Evolutionary conservation across 2,797 vertebrate genomes (phyloP).

Genomic region (Amphiprion clarkii): DNA sequence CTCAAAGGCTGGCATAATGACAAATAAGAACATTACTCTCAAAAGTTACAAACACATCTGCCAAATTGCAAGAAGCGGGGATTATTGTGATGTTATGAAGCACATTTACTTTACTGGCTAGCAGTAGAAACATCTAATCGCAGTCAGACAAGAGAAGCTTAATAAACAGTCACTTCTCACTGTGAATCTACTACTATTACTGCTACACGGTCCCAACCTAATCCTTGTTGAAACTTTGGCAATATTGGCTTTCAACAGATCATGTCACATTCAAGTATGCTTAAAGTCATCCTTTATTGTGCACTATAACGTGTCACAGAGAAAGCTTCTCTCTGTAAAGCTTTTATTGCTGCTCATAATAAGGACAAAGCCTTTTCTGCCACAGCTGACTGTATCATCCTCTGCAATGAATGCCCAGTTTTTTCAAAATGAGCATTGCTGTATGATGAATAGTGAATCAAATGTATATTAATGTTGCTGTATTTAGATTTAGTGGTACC

Average conservation of each 20-base stretch:
- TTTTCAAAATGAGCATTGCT: neutral
- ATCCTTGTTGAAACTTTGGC: neutral
- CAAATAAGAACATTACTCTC: neutral
- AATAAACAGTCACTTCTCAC: neutral
- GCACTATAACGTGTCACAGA: too few relatives aligned
- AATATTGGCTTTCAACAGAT: neutral
- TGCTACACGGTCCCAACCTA: neutral
- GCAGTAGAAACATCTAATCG: neutral
- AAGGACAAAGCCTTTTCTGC: neutral
- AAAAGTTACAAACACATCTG: neutral
- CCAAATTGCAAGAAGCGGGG: neutral
- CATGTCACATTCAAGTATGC: neutral
- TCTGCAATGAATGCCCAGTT: neutral
- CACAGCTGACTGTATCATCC: neutral
- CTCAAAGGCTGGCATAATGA: neutral
- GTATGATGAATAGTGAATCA: neutral
- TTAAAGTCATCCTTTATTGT: neutral
- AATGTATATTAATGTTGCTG: neutral
- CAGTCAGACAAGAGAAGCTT: neutral
- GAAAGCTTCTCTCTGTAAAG: neutral
- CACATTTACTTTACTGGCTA: neutral
- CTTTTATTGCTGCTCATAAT: neutral
- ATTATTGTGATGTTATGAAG: neutral
- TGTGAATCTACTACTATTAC: neutral
- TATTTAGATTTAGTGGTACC: neutral